A percentile compares a stretch with the other conserved stretches of the same genome.
phyloP scores from a whole-genome alignment of 2,888 invertebrate species.

The Metacarcinus magister region DNA sequence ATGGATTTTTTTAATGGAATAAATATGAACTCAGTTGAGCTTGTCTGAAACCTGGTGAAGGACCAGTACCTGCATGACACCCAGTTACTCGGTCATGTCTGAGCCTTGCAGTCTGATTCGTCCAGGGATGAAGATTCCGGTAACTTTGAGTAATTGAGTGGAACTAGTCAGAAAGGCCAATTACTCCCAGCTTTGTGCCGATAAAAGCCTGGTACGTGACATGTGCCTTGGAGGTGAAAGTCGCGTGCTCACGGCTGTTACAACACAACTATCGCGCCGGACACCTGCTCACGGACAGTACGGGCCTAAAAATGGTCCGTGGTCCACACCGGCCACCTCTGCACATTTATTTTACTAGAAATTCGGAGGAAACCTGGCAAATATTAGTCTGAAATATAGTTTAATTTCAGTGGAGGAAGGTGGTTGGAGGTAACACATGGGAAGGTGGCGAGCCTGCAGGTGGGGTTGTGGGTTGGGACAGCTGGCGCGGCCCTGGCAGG shows the following conservation, averaged over 20 bases:
- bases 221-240: conserved; percentile 27
- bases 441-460: not conserved
- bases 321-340: conserved; percentile 27
- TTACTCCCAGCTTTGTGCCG: not conserved
- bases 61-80: not conserved
- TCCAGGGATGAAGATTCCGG: not conserved
- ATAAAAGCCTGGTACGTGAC: conserved; percentile 34
- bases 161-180: not conserved
- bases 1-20: not conserved
- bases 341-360: conserved; percentile 10
- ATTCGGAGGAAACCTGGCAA: conserved; percentile 15
- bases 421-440: conserved; percentile 16
- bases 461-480: not conserved
- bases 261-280: not conserved
- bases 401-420: conserved; percentile 39
- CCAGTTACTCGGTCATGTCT: not conserved
- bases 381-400: conserved; percentile 28
- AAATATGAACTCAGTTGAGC: not conserved
- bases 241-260: not conserved
- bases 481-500: conserved; percentile 37
- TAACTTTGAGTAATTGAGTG: not conserved
- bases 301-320: not conserved
- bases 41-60: not conserved
- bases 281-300: conserved; percentile 14
- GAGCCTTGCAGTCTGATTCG: not conserved